Evolutionary conservation across 2,113 vertebrate species (phyloP).

Genomic region (Bubo bubo): DNA sequence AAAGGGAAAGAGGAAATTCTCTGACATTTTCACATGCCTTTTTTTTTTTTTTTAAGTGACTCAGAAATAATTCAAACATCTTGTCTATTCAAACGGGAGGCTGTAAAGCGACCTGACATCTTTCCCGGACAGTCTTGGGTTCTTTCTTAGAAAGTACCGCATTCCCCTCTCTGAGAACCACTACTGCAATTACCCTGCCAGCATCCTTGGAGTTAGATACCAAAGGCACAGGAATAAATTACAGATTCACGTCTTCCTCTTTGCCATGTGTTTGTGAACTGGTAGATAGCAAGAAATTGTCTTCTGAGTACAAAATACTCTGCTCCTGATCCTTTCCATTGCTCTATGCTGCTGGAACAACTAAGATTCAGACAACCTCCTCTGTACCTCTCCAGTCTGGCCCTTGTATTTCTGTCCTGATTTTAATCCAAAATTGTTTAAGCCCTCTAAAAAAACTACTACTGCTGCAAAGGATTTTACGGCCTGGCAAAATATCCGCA

Average conservation of each 20-base stretch:
- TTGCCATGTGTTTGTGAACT: background rate
- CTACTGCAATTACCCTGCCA: background rate
- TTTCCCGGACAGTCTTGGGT: background rate
- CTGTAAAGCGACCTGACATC: background rate
- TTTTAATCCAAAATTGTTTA: background rate
- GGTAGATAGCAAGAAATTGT: background rate
- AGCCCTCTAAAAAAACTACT: background rate
- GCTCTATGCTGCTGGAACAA: background rate
- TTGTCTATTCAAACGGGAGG: background rate
- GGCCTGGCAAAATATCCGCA: background rate
- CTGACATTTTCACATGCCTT: conserved; percentile 61
- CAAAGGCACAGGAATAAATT: background rate
- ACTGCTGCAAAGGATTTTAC: background rate
- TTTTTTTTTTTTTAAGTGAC: background rate
- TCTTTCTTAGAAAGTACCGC: background rate
- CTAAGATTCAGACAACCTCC: background rate
- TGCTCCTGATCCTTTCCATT: background rate
- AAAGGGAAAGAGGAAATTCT: conserved; percentile 56
- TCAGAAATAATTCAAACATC: conserved; percentile 45
- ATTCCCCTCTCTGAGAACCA: background rate
- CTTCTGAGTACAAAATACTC: background rate
- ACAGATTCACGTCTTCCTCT: background rate
- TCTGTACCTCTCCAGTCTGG: background rate
- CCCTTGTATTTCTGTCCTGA: background rate
- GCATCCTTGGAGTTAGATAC: background rate